These are phyloP conservation scores for Pempheris klunzingeri DNA, from an alignment of 2,797 vertebrate genomes.

Conservation along the genomic window DNA sequence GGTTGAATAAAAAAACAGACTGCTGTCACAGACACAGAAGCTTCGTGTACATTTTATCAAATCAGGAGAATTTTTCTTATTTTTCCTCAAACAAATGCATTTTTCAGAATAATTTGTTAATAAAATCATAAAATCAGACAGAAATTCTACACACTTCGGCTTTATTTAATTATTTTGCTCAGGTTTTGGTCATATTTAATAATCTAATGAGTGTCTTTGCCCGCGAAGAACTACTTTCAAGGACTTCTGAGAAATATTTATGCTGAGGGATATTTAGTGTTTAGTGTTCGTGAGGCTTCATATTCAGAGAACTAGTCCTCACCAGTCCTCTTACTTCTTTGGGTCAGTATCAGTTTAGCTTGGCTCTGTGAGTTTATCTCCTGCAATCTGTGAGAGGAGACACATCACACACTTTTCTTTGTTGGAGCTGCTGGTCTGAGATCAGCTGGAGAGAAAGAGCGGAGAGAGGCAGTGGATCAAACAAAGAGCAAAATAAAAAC, in stretches of 20 bases:
- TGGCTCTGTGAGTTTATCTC: constrained; percentile 23
- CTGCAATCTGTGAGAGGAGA: constrained; percentile 45
- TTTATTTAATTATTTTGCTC: not conserved
- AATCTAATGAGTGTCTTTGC: not conserved
- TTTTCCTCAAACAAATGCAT: not conserved
- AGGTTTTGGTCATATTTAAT: not conserved
- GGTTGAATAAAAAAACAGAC: not conserved
- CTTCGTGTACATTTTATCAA: too few relatives aligned
- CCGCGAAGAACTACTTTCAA: not conserved
- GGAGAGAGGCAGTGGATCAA: too few relatives aligned
- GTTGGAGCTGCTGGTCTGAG: constrained; percentile 39
- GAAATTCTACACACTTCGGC: too few relatives aligned
- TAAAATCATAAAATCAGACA: not conserved
- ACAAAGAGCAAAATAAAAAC: too few relatives aligned
- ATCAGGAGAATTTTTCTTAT: too few relatives aligned
- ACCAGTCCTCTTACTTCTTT: too few relatives aligned
- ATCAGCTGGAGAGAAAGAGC: constrained; percentile 32
- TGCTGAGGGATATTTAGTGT: not conserved
- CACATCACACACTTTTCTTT: constrained; percentile 35
- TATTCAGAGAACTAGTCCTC: not conserved
- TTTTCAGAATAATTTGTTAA: not conserved
- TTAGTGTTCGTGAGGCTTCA: too few relatives aligned
- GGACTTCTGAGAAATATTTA: not conserved
- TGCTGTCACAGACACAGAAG: too few relatives aligned
- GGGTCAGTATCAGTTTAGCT: too few relatives aligned